Evolutionary conservation across 2,888 invertebrate species (phyloP), one percentile per base, ranked within the genome.

Genomic region (Lochmaea capreae): DNA sequence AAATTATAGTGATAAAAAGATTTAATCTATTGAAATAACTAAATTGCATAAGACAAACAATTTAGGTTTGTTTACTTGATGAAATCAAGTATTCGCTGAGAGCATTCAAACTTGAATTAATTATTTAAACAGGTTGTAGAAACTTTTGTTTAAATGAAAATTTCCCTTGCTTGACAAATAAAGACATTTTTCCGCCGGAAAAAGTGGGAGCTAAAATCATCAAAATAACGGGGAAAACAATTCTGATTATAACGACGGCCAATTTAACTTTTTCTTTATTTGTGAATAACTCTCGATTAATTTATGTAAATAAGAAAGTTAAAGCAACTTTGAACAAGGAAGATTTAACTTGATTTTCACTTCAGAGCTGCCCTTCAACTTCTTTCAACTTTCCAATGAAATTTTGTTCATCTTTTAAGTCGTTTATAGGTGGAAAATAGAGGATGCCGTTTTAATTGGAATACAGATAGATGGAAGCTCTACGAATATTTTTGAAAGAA

Each of bases 221-320:
- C 49, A 61, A 68, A 68, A 68, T 61, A 59, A 68, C 59, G 49
- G 43, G 42, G 46, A 75, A 69, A 65, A 75, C 58, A 75, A 68
- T 76, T 76, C 70, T 65, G 54, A 75, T 70, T 74, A 70, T 75
- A 73, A 59, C 61, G 61, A 70, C 69, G 71, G 67, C 71, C 73
- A 77, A 77, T 77, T 77, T 74, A 69, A 67, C 66, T 71, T 67
- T 68, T 54, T 72, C 69, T 76, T 77, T 77, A 74, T 71, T 72
- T 78, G 72, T 58, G 75, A 75, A 75, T 72, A 73, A 74, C 71
- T 72, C 70, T 72, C 74, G 72, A 76, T 74, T 75, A 74, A 76
- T 76, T 76, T 69, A 76, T 76, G 76, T 76, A 76, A 76, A 75
- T 75, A 76, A 67, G 75, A 70, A 75, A 74, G 67, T 74, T 74